These are phyloP conservation scores for Nowickia ferox DNA, from an alignment of 2,888 invertebrate species.

Conservation along the genomic window DNA sequence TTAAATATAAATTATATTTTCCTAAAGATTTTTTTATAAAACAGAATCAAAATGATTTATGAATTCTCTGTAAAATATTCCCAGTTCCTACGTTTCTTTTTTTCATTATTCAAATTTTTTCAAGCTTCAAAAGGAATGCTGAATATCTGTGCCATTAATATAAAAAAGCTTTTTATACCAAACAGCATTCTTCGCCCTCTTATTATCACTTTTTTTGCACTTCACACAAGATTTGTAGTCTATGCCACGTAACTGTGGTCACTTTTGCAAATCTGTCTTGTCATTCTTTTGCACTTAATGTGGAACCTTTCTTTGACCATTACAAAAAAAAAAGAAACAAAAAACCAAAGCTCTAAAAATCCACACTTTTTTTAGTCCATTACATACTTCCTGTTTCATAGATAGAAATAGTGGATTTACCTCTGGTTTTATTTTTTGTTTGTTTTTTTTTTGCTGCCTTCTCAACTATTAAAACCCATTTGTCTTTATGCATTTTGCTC, in stretches of 20 bases:
- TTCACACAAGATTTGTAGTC: conserved; percentile 57
- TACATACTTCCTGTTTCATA: conserved; percentile 24
- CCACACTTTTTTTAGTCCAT: conserved; percentile 22
- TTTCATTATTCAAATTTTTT: conserved; percentile 41
- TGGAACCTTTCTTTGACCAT: conserved; percentile 47
- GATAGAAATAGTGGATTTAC: conserved; percentile 56
- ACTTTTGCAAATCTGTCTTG: conserved; percentile 72
- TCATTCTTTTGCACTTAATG: conserved; percentile 67
- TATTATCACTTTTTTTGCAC: conserved; percentile 5
- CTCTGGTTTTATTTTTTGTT: conserved; percentile 21
- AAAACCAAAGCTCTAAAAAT: neutral
- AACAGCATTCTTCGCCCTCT: neutral
- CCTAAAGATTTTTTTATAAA: conserved; percentile 15
- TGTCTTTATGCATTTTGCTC: conserved; percentile 65
- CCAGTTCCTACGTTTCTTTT: neutral
- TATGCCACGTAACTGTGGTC: conserved; percentile 71
- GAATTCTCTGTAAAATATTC: conserved; percentile 18
- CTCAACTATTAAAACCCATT: conserved; percentile 62
- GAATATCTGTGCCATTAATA: conserved; percentile 14
- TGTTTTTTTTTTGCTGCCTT: conserved; percentile 30
- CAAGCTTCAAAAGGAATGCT: conserved; percentile 3
- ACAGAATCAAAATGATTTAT: conserved; percentile 69
- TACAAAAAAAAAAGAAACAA: neutral
- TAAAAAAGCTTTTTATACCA: conserved; percentile 23
- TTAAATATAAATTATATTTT: conserved; percentile 53